These are phyloP conservation scores for Crotalus tigris DNA, from an alignment of 2,113 vertebrate genomes.

Conservation along the genomic window DNA sequence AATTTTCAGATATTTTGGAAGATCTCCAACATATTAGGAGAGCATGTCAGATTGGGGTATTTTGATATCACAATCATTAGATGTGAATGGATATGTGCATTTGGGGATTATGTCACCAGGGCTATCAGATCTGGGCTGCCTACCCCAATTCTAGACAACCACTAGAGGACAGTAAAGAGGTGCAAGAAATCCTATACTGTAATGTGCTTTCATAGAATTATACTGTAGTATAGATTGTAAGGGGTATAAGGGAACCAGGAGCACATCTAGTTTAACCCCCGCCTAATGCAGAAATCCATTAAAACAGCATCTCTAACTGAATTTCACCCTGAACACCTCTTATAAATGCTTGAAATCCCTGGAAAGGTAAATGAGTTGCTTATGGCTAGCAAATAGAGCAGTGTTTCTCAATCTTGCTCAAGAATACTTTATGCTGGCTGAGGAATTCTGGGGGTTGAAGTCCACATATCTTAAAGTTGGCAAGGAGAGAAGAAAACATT, in stretches of 20 bases:
- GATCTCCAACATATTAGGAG: not conserved
- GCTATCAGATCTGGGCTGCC: not conserved
- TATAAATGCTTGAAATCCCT: not conserved
- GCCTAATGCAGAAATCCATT: not conserved
- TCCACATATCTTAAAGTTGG: not conserved
- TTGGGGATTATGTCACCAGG: not conserved
- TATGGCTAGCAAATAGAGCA: not conserved
- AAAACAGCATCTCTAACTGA: not conserved
- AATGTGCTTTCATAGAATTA: not conserved
- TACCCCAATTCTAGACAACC: not conserved
- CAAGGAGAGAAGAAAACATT: not conserved
- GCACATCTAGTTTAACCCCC: not conserved
- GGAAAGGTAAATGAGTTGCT: not conserved
- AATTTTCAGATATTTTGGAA: not conserved
- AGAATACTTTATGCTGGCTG: not conserved
- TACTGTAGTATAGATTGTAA: not conserved
- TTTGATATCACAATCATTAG: not conserved
- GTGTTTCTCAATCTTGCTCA: not conserved
- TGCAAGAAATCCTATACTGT: not conserved
- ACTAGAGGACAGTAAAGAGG: not conserved
- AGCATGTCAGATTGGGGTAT: not conserved
- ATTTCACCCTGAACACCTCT: not conserved
- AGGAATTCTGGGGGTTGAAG: not conserved
- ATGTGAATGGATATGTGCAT: not conserved
- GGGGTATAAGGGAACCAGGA: not conserved